Percentiles rank a stretch among this genome's conserved stretches.
Evolutionary conservation across 2,797 vertebrate genomes (phyloP).

Genomic region (Myotis planiceps): DNA sequence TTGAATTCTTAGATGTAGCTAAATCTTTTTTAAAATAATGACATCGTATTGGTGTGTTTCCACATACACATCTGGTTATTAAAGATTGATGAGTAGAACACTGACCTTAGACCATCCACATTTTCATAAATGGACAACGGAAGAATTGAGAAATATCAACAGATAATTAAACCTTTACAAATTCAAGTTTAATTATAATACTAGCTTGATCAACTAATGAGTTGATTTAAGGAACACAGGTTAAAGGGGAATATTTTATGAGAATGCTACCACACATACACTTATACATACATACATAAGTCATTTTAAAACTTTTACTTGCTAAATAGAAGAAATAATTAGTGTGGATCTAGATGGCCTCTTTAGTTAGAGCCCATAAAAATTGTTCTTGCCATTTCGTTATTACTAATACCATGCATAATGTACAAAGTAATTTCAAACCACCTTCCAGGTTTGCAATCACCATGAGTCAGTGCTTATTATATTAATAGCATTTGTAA

Average conservation of each 20-base stretch:
- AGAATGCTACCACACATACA: background rate
- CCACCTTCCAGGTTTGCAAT: background rate
- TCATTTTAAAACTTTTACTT: background rate
- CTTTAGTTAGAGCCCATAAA: background rate
- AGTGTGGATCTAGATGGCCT: background rate
- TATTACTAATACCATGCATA: background rate
- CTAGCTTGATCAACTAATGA: background rate
- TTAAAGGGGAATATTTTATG: background rate
- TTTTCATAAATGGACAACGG: background rate
- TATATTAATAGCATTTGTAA: background rate
- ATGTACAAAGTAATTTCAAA: background rate
- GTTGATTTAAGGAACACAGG: background rate
- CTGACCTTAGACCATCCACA: background rate
- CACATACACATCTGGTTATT: background rate
- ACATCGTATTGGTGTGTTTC: slow-evolving; percentile 1
- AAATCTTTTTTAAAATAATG: slow-evolving; percentile 11
- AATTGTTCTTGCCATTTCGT: background rate
- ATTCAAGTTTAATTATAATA: background rate
- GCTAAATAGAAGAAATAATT: background rate
- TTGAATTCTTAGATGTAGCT: background rate
- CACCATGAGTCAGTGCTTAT: background rate
- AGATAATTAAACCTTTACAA: background rate
- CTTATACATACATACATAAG: background rate
- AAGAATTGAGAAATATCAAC: background rate
- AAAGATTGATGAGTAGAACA: slow-evolving; percentile 1